Base-by-base conservation (phyloP, 1,140 invertebrate species). In the Drosophila lowei region DNA sequence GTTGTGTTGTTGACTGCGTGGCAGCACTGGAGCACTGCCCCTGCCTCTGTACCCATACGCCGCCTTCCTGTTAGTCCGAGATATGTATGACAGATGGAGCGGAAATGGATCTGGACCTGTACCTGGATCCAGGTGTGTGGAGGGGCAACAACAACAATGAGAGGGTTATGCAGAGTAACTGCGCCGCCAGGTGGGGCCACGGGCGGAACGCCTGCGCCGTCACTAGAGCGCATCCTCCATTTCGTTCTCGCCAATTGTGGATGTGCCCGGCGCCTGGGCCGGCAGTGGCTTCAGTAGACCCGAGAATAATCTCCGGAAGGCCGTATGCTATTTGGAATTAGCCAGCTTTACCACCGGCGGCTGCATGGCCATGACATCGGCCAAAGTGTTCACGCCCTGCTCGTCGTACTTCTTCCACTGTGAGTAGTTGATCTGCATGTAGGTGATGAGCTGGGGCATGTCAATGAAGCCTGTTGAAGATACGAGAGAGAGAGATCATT, bases 321-420 rank as follows among this genome's bases (percentile, higher is more conserved):
- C 89, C 89, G 77, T 84, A 83, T 90, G 89, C 89, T 90, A 90
- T 90, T 90, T 90, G 48, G 77, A 84, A 61, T 72, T 85, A 53
- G 68, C 72, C 72, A 85, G 74, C 61, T 90, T 84, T 49, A 72
- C 86, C 43, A 91, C 71, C 15, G 90, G 77, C 46, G 84, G 73
- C 81, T 91, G 90, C 60, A 90, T 91, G 55, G 81, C 73, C 75
- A 93, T 93, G 18, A 96, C 94, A 73, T 96, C 95, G 34, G 93
- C 93, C 71, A 95, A 77, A 3, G 95, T 95, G 55, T 94, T 94
- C 67, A 95, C 94, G 44, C 95, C 95, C 73, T 95, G 94, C 72
- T 95, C 95, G 90, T 96, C 93, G 63, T 93, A 94, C 72, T 97
- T 95, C 85, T 97, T 97, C 97, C 97, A 99, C 90, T 96, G 97